Percentiles rank a stretch among this genome's conserved stretches.
phyloP scores from a whole-genome alignment of 1,140 invertebrate species.

The Elysia chlorotica region DNA sequence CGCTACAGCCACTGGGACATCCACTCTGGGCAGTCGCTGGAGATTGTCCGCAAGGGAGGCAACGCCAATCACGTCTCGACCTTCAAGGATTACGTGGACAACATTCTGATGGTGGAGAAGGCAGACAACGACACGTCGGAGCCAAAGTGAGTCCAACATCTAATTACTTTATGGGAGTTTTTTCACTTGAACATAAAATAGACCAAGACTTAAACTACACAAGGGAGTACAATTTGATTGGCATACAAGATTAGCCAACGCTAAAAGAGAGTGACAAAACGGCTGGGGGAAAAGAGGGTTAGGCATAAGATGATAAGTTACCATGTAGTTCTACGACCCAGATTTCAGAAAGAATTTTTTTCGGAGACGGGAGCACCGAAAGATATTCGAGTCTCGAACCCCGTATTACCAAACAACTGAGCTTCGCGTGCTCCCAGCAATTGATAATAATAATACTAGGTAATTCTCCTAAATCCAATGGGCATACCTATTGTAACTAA shows the following conservation, averaged over 20 bases:
- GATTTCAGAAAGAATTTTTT: too few relatives aligned
- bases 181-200: not conserved
- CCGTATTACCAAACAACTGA: too few relatives aligned
- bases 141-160: conserved; percentile 44
- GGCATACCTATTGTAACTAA: too few relatives aligned
- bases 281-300: not conserved
- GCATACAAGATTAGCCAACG: too few relatives aligned
- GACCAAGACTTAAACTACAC: not conserved
- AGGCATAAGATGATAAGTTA: not conserved
- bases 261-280: not conserved
- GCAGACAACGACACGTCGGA: conserved; percentile 29
- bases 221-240: not conserved
- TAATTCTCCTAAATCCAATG: too few relatives aligned
- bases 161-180: not conserved
- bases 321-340: too few relatives aligned
- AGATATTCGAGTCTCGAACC: too few relatives aligned
- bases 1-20: conserved; percentile 47
- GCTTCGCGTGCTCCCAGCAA: too few relatives aligned
- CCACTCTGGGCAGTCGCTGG: conserved; percentile 43
- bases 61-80: conserved; percentile 43
- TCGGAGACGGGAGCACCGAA: too few relatives aligned
- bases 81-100: conserved; percentile 42
- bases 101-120: conserved; percentile 33
- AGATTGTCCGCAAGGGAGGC: conserved; percentile 53
- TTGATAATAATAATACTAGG: too few relatives aligned